A percentile compares a stretch with the other conserved stretches of the same genome.
Evolutionary conservation across 2,113 vertebrate species (phyloP).

Genomic region (Rhabdomys dilectus): DNA sequence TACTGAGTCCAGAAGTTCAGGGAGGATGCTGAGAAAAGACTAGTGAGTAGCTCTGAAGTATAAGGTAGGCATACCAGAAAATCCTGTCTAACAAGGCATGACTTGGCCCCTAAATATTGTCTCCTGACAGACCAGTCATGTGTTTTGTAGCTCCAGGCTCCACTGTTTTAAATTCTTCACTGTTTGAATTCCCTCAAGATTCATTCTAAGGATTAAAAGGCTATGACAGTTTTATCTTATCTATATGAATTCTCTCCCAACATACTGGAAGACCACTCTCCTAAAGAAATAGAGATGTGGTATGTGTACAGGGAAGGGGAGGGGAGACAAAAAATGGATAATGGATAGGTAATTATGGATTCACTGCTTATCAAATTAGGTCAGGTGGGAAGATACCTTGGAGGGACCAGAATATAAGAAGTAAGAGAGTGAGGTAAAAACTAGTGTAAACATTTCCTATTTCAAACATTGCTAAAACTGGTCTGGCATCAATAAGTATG

Average conservation of each 20-base stretch:
- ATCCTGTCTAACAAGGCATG: not conserved
- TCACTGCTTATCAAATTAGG: not conserved
- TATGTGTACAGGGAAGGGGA: not conserved
- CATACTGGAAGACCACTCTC: not conserved
- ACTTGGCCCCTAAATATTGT: not conserved
- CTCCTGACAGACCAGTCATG: not conserved
- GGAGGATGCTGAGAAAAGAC: conserved; percentile 17
- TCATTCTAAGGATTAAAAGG: conserved; percentile 10
- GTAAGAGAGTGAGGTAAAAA: not conserved
- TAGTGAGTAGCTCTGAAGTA: not conserved
- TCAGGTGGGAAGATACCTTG: not conserved
- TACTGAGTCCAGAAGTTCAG: conserved; percentile 18
- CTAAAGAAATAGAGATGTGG: not conserved
- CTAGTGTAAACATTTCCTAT: not conserved
- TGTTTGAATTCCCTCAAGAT: not conserved
- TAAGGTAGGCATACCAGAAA: not conserved
- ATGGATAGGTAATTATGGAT: not conserved
- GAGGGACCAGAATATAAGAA: not conserved
- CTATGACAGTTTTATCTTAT: not conserved
- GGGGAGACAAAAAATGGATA: not conserved
- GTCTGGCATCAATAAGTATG: not conserved
- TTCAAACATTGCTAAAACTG: conserved; percentile 4
- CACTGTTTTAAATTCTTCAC: not conserved
- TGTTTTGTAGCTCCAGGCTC: not conserved
- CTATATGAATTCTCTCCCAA: not conserved